Conservation (phyloP, 2,888 invertebrate genomes). For the Craniophora ligustri region DNA sequence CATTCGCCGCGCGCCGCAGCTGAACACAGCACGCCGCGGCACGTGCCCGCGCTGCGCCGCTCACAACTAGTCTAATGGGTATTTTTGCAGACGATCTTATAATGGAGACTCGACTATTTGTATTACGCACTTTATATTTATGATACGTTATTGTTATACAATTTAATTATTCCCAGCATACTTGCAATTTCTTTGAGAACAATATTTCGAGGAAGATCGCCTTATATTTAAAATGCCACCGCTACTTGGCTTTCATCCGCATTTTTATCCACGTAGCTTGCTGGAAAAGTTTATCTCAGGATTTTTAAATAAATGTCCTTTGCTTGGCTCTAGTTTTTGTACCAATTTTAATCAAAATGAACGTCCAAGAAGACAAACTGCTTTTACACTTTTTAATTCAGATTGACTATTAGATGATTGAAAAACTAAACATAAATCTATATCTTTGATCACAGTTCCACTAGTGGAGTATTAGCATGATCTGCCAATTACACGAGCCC, state of each 20-base stretch:
- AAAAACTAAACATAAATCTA: too few species aligned
- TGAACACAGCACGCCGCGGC: not conserved
- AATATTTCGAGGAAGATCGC: too few species aligned
- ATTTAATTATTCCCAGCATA: not conserved
- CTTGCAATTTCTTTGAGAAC: too few species aligned
- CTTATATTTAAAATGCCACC: not conserved
- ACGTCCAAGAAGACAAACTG: not conserved
- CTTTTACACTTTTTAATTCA: too few species aligned
- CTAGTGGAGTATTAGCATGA: conserved; percentile 12
- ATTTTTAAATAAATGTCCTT: not conserved
- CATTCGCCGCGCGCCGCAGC: conserved; percentile 21
- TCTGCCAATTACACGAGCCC: conserved; percentile 24
- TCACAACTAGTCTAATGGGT: conserved; percentile 10
- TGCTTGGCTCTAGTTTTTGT: not conserved
- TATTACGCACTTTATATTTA: too few species aligned
- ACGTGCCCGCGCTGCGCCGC: not conserved
- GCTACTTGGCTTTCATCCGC: not conserved
- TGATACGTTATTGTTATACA: not conserved
- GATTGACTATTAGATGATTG: too few species aligned
- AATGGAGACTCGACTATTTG: not conserved
- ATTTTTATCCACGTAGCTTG: not conserved
- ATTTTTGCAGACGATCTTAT: conserved; percentile 13
- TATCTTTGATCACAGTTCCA: too few species aligned
- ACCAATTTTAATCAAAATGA: not conserved
- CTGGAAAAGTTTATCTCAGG: not conserved